Evolutionary conservation across 2,113 vertebrate species (phyloP).

Genomic region (Ameiurus melas): DNA sequence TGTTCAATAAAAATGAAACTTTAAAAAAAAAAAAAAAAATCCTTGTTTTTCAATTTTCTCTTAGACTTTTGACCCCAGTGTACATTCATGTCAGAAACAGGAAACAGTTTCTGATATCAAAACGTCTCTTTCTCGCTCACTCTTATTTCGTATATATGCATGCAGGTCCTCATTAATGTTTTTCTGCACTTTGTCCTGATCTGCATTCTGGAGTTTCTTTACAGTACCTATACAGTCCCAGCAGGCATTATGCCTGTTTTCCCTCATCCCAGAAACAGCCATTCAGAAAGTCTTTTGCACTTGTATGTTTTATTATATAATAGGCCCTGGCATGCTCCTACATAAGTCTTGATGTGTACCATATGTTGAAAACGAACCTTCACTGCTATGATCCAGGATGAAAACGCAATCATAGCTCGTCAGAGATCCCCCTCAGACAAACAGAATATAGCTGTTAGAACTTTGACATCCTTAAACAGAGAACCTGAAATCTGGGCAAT

Average conservation of each 20-base stretch:
- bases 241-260: constrained; percentile 2
- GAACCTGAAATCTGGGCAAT: background rate
- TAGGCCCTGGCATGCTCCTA: background rate
- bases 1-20: too few species aligned
- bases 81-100: background rate
- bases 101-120: background rate
- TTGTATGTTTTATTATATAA: constrained; percentile 18
- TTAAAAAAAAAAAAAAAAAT: background rate
- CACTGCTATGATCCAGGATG: constrained; percentile 17
- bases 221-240: background rate
- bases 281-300: background rate
- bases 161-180: constrained; percentile 28
- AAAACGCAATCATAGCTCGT: background rate
- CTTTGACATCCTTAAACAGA: background rate
- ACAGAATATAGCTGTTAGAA: background rate
- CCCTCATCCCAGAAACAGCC: background rate
- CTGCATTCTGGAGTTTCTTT: background rate
- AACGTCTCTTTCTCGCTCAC: background rate
- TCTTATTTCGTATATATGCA: constrained; percentile 6
- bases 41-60: background rate
- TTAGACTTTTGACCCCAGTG: background rate
- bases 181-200: background rate
- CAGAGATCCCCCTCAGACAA: background rate
- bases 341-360: background rate
- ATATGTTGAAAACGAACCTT: constrained; percentile 28